Conservation (phyloP, 2,797 vertebrate species). For the Gobionotothen gibberifrons region DNA sequence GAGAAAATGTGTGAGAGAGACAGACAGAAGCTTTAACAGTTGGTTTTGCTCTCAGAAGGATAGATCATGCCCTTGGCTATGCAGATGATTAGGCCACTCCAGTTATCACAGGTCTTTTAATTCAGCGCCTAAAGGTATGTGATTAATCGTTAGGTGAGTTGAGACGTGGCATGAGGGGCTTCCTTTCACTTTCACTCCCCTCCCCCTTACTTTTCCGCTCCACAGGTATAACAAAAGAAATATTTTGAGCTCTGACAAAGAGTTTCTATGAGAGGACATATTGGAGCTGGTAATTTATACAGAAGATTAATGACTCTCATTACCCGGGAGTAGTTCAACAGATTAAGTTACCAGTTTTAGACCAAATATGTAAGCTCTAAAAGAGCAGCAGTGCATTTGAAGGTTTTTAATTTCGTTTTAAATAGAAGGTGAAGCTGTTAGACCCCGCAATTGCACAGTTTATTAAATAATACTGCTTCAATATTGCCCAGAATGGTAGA, state of each 20-base stretch:
- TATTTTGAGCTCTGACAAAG: constrained; percentile 65
- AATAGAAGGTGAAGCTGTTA: constrained; percentile 6
- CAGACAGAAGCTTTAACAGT: constrained; percentile 65
- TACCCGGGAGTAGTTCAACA: constrained; percentile 62
- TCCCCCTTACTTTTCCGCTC: constrained; percentile 69
- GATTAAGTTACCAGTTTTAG: constrained; percentile 62
- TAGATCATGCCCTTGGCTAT: constrained; percentile 71
- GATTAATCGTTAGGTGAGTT: constrained; percentile 85
- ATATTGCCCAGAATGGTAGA: neutral
- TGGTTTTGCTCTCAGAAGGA: constrained; percentile 76
- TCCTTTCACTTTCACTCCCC: constrained; percentile 55
- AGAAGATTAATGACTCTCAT: constrained; percentile 76
- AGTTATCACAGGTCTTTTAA: constrained; percentile 82
- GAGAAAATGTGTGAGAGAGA: constrained; percentile 24
- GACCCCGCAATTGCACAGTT: neutral
- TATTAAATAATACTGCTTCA: neutral
- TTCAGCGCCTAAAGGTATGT: constrained; percentile 80
- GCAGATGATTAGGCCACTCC: constrained; percentile 80
- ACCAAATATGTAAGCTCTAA: constrained; percentile 46
- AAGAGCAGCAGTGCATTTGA: constrained; percentile 17
- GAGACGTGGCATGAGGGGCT: constrained; percentile 64
- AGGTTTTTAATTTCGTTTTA: constrained; percentile 30
- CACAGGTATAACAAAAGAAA: constrained; percentile 83
- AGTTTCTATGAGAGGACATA: constrained; percentile 54
- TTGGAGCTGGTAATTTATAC: constrained; percentile 72